Conservation (phyloP, 2,113 vertebrate genomes). For the Oreochromis tanganicae region DNA sequence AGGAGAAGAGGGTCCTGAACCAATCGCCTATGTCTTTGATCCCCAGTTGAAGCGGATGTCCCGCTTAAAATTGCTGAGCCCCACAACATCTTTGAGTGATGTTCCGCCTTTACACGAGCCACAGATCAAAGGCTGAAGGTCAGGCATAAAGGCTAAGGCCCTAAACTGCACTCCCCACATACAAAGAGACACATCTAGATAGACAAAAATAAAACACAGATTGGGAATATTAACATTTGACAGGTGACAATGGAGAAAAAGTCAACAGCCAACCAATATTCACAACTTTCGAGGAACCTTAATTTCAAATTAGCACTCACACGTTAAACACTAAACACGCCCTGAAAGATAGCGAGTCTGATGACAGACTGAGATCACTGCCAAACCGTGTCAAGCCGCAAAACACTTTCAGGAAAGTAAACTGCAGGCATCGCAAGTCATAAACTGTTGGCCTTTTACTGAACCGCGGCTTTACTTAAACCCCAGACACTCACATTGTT, state of each 20-base stretch:
- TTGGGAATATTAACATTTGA: neutral
- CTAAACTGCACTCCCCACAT: neutral
- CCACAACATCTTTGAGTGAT: constrained; percentile 39
- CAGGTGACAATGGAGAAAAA: neutral
- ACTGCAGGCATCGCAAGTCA: constrained; percentile 33
- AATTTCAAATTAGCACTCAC: neutral
- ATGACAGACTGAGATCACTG: constrained; percentile 12
- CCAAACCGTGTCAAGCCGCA: neutral
- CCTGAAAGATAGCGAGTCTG: neutral
- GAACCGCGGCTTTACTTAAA: neutral
- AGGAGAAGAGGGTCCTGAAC: constrained; percentile 34
- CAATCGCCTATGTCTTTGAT: constrained; percentile 35
- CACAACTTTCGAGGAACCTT: neutral
- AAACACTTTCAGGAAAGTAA: constrained; percentile 38
- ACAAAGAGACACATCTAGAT: neutral
- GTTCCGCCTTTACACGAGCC: constrained; percentile 2
- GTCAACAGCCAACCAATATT: neutral
- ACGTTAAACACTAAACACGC: constrained; percentile 6
- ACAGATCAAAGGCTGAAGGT: constrained; percentile 54
- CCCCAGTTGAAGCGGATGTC: constrained; percentile 26
- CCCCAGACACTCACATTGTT: neutral
- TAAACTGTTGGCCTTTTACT: constrained; percentile 8
- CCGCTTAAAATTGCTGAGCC: constrained; percentile 32
- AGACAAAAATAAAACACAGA: neutral
- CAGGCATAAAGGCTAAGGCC: constrained; percentile 8